Base-by-base conservation (phyloP, 1,140 invertebrate genomes). In the Drosophila pandora region DNA sequence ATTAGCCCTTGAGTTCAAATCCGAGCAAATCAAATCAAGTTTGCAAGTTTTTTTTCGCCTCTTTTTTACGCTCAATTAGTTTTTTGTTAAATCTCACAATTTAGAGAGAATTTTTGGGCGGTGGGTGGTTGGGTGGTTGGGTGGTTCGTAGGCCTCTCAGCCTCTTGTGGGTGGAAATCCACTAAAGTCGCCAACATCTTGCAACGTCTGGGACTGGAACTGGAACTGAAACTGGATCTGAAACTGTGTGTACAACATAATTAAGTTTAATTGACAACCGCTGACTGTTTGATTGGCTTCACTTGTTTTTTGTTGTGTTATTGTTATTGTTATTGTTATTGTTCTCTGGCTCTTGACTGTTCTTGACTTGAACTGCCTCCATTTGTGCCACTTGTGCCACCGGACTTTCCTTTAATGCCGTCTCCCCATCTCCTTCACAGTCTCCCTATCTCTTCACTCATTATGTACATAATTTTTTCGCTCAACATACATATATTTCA, bases 201-300 rank as follows among this genome's bases (percentile, higher is more conserved):
- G 60, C 60, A 62, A 43, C 30, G 41, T 32, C 59, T 61, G 30
- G 22, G 4, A 32, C 59, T 62, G 17, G 17, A 17, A 17, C 17
- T 17, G 17, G 17, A 17, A 17, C 17, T 17, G 17, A 17, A 17
- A 17, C 17, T 17, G 17, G 17, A 17, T 0, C 17, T 17, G 17
- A 17, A 17, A 17, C 17, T 17, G 17, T 17, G 25, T 28, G 50
- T 69, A 48, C 63, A 69, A 68, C 65, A 69, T 69, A 69, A 69
- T 69, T 69, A 69, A 69, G 63, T 69, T 69, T 69, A 69, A 69
- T 69, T 69, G 65, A 69, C 65, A 69, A 69, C 65, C 65, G 63
- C 65, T 69, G 65, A 69, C 65, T 69, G 63, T 69, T 69, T 69
- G 65, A 69, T 69, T 69, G 65, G 65, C 65, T 69, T 69, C 65